phyloP scores from a whole-genome alignment of 1,140 invertebrate species.

The Vanessa tameamea region DNA sequence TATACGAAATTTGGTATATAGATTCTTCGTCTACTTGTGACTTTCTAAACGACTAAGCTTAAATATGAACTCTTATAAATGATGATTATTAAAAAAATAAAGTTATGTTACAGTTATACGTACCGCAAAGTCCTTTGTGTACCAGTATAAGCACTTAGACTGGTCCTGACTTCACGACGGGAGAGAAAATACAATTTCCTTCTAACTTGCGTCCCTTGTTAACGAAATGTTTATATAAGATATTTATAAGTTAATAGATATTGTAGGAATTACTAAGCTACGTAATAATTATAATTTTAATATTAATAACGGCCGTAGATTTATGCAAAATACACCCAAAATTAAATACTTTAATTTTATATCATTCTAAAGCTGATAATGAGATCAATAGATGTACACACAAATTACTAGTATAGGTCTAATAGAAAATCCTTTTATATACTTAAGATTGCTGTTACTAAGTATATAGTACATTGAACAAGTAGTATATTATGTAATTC shows the following conservation, averaged over 20 bases:
- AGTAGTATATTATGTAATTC: background rate
- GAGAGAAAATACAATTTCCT: conserved; percentile 2
- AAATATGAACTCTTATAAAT: too few species aligned
- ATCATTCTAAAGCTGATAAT: too few species aligned
- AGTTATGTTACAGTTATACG: background rate
- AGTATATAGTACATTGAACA: background rate
- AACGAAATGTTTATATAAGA: background rate
- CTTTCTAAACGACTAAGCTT: too few species aligned
- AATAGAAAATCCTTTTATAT: too few species aligned
- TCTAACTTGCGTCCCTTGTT: background rate
- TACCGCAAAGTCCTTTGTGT: conserved; percentile 1
- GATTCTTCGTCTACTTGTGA: too few species aligned
- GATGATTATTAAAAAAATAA: background rate
- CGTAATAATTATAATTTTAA: too few species aligned
- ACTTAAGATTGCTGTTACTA: background rate
- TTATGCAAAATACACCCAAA: too few species aligned
- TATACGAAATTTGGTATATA: too few species aligned
- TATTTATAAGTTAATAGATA: background rate
- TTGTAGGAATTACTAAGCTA: background rate
- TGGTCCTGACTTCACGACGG: conserved; percentile 3
- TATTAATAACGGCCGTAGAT: too few species aligned
- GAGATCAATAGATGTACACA: too few species aligned
- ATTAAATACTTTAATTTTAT: too few species aligned
- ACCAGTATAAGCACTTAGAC: conserved; percentile 25
- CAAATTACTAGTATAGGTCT: too few species aligned